Evolutionary conservation across 2,113 vertebrate genomes (phyloP), one percentile per base, ranked within the genome.

Genomic region (Alethe diademata): DNA sequence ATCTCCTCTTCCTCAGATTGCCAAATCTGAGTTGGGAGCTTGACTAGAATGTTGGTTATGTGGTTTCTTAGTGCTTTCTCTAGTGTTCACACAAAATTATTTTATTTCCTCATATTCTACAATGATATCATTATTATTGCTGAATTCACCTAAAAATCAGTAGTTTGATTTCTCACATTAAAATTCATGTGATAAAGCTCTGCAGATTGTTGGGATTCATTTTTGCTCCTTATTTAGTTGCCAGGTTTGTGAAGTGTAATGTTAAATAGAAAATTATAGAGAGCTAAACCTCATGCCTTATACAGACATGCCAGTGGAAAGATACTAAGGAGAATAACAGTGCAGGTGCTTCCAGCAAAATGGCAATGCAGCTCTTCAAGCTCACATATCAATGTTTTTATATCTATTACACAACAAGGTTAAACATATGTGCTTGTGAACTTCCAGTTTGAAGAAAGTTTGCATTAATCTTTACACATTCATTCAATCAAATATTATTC

Each of bases 401-500:
- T 92, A 83, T 57, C 60, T 89, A 3, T 96, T 97, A 78, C 88
- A 56, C 90, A 95, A 86, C 66, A 72, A 93, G 80, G 85, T 89
- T 93, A 97, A 95, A 93, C 72, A 86, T 66, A 50, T 8, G 11
- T 93, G 92, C 33, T 91, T 85, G 67, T 66, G 90, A 95, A 80
- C 65, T 76, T 95, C 33, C 64, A 86, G 26, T 92, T 58, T 79
- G 43, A 91, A 95, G 93, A 67, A 56, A 60, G 78, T 91, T 96
- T 94, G 28, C 79, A 38, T 95, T 97, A 87, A 94, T 96, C 91
- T 96, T 96, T 83, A 65, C 42, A 23, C 58, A 36, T 40, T 78
- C 91, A 33, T 90, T 96, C 61, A 82, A 51, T 87, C 62, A 85
- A 94, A 95, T 96, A 88, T 88, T 96, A 90, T 95, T 96, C 92